Percentiles rank a stretch among this genome's conserved stretches.
phyloP scores from a whole-genome alignment of 2,797 vertebrate species.

The Sylvilagus floridanus region DNA sequence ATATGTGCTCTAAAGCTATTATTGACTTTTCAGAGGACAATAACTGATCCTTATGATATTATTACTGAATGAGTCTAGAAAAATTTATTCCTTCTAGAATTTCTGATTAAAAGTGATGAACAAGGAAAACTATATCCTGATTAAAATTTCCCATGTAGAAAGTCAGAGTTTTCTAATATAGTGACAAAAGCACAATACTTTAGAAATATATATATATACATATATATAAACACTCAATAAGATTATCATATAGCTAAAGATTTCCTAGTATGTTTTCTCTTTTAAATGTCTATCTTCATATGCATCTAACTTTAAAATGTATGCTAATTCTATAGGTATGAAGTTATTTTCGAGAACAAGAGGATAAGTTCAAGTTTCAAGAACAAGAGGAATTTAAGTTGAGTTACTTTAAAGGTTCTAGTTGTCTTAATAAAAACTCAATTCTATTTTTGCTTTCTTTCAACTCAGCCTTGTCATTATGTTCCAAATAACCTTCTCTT shows the following conservation, averaged over 20 bases:
- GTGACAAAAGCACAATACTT: not conserved
- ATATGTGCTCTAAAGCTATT: not conserved
- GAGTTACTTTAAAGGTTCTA: not conserved
- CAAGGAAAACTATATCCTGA: not conserved
- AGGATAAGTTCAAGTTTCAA: not conserved
- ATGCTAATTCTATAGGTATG: not conserved
- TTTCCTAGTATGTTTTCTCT: not conserved
- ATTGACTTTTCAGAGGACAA: not conserved
- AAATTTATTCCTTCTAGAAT: not conserved
- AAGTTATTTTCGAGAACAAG: not conserved
- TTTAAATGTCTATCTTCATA: not conserved
- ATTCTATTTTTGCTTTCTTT: not conserved
- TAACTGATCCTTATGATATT: not conserved
- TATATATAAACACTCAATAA: not conserved
- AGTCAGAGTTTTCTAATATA: not conserved
- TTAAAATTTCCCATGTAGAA: slow-evolving; percentile 8
- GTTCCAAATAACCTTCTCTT: not conserved
- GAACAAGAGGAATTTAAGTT: not conserved
- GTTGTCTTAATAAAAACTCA: not conserved
- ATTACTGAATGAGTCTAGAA: not conserved
- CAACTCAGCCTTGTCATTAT: not conserved
- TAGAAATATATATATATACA: not conserved
- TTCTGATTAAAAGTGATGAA: not conserved
- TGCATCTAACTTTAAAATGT: not conserved
- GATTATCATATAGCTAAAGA: not conserved